phyloP scores from a whole-genome alignment of 2,797 vertebrate species.

The Morelia viridis region DNA sequence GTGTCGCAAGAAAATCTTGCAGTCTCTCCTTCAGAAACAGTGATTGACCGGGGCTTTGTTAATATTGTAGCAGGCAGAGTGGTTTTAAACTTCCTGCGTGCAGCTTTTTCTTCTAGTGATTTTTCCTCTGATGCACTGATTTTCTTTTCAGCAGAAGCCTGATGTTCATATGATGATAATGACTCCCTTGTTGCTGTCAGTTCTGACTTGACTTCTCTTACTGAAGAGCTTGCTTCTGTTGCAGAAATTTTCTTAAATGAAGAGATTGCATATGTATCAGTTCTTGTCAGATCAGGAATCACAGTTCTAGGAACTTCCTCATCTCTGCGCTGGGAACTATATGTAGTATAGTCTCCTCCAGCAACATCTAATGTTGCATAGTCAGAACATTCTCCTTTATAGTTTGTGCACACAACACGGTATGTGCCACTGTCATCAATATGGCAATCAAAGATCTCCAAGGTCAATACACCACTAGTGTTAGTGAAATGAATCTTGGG shows the following conservation, averaged over 20 bases:
- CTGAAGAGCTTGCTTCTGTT: conserved; percentile 82
- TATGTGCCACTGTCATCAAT: conserved; percentile 94
- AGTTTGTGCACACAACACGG: conserved; percentile 88
- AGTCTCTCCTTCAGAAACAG: conserved; percentile 84
- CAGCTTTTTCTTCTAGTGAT: conserved; percentile 76
- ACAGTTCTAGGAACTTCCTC: conserved; percentile 86
- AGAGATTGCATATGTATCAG: conserved; percentile 87
- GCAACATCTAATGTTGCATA: conserved; percentile 93
- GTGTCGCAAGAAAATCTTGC: conserved; percentile 90
- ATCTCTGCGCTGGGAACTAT: conserved; percentile 82
- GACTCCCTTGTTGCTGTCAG: conserved; percentile 83
- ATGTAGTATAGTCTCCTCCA: conserved; percentile 85
- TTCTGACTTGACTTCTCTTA: conserved; percentile 87
- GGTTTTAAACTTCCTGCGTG: conserved; percentile 78
- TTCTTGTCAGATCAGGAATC: conserved; percentile 87
- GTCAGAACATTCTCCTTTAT: conserved; percentile 94
- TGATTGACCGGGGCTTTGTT: conserved; percentile 88
- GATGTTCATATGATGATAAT: conserved; percentile 78
- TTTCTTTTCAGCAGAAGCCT: conserved; percentile 81
- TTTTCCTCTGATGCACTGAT: conserved; percentile 74
- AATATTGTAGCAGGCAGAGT: conserved; percentile 86
- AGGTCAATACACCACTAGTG: conserved; percentile 89
- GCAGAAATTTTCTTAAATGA: conserved; percentile 87
- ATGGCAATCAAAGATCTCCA: conserved; percentile 89
- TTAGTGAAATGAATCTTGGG: conserved; percentile 88